Evolutionary conservation across 1,140 invertebrate genomes (phyloP).

Genomic region (Leucophenga varia): DNA sequence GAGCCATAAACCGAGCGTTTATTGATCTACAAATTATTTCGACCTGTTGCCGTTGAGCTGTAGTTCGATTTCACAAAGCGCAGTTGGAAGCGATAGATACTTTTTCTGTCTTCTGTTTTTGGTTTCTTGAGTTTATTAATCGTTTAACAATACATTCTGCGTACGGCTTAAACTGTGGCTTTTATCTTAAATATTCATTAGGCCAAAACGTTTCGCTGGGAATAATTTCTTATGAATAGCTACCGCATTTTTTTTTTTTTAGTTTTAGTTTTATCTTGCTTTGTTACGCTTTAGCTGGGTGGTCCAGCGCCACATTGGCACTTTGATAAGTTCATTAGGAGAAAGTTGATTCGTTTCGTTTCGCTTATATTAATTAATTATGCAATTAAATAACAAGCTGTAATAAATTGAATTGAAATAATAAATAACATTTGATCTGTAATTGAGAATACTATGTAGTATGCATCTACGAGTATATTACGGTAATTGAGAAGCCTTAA

Average conservation of each 20-base stretch:
- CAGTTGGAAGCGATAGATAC: too few relatives aligned
- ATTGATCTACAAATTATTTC: constrained; percentile 55
- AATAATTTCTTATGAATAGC: constrained; percentile 21
- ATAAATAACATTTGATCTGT: too few relatives aligned
- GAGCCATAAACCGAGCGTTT: constrained; percentile 54
- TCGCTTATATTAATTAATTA: background rate
- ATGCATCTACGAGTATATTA: constrained; percentile 20
- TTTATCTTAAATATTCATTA: constrained; percentile 42
- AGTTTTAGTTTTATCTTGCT: too few relatives aligned
- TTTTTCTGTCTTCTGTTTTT: too few relatives aligned
- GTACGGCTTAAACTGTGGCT: too few relatives aligned
- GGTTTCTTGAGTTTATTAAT: too few relatives aligned
- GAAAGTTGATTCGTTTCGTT: constrained; percentile 34
- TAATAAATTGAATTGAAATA: too few relatives aligned
- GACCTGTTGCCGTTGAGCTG: constrained; percentile 26
- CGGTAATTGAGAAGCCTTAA: constrained; percentile 51
- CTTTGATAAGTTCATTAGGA: constrained; percentile 36
- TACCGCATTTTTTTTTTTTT: constrained; percentile 13
- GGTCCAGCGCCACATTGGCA: constrained; percentile 27
- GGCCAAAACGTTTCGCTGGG: constrained; percentile 19
- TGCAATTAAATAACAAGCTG: background rate
- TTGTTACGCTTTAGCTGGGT: constrained; percentile 25
- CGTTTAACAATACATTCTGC: too few relatives aligned
- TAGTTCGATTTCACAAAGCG: too few relatives aligned
- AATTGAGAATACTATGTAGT: background rate